Base-by-base conservation (phyloP, 2,888 invertebrate genomes). In the Lagria hirta region DNA sequence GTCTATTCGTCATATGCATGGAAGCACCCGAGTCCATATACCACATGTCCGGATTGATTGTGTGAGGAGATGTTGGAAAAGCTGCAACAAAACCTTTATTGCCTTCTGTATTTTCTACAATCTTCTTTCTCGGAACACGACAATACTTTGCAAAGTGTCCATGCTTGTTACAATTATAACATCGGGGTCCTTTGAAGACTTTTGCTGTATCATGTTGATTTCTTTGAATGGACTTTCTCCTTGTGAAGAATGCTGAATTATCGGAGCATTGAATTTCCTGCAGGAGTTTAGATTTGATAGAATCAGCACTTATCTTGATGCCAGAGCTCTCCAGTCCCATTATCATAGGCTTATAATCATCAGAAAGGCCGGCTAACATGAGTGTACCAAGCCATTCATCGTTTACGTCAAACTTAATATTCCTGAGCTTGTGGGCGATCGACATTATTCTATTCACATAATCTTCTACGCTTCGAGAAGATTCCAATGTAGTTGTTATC, bases 381-480 rank as follows among this genome's bases (percentile, higher is more conserved):
- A 66, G 40, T 2, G 60, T 54, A 4, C 58, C 62, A 3, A 66
- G 35, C 58, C 61, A 64, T 43, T 60, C 54, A 10, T 63, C 59
- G 5, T 30, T 22, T 5, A 62, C 43, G 17, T 57, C 48, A 14
- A 64, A 52, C 4, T 57, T 52, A 3, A 61, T 51, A 5, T 34
- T 52, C 5, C 41, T 52, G 7, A 64, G 32, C 46, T 62, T 59
- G 11, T 65, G 54, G 1, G 61, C 56, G 8, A 58, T 29, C 8
- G 29, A 12, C 14, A 29, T 29, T 7, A 29, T 12, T 4, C 5
- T 29, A 5, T 6, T 12, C 6, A 29, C 10, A 13, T 29, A 29
- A 4, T 15, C 16, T 29, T 29, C 29, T 7, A 29, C 29, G 4
- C 12, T 7, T 4, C 8, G 7, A 24, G 4, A 24, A 7, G 5